These are phyloP conservation scores for Troides aeacus DNA, from an alignment of 2,888 invertebrate genomes.

Conservation along the genomic window DNA sequence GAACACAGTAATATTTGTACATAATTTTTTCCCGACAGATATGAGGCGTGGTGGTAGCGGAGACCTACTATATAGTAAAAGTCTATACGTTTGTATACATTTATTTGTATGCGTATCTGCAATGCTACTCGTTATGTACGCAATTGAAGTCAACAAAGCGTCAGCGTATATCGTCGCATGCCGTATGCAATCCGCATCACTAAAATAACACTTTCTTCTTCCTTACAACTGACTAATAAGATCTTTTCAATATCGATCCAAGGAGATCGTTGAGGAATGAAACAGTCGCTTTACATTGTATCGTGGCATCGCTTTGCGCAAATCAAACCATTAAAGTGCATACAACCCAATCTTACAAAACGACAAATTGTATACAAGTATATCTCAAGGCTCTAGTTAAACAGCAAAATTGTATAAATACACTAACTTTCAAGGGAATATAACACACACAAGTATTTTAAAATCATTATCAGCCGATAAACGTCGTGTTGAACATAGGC, in stretches of 20 bases:
- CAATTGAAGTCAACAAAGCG: conserved; percentile 27
- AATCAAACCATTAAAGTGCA: conserved; percentile 21
- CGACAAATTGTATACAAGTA: not conserved
- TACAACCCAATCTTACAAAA: conserved; percentile 1
- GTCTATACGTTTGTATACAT: not conserved
- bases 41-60: no score
- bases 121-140: conserved; percentile 14
- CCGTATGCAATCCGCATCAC: conserved; percentile 7
- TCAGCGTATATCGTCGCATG: conserved; percentile 12
- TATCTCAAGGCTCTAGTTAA: no score
- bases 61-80: not conserved
- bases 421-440: no score
- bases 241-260: conserved; percentile 8
- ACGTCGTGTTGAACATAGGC: no score
- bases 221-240: conserved; percentile 16
- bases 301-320: conserved; percentile 4
- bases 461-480: no score
- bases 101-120: not conserved
- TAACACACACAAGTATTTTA: no score
- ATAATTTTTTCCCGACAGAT: no score
- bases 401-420: no score
- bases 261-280: conserved; percentile 3
- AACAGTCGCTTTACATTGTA: not conserved
- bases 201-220: conserved; percentile 8
- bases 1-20: no score